phyloP scores from a whole-genome alignment of 1,140 invertebrate species.

The Procambarus virginalis region DNA sequence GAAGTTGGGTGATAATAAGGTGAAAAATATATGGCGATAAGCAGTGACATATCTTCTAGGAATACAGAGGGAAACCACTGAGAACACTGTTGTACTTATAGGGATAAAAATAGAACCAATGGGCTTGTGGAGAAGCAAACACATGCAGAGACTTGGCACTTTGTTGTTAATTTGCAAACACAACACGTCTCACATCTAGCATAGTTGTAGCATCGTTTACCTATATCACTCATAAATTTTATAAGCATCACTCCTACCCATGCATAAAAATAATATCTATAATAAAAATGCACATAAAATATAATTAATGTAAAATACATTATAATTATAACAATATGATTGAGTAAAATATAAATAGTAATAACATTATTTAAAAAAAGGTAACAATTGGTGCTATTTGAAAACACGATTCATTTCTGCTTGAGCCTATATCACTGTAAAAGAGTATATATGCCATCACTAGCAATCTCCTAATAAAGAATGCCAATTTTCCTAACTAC shows the following conservation, averaged over 20 bases:
- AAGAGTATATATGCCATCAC: background rate
- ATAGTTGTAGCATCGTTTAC: conserved; percentile 33
- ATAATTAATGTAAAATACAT: conserved; percentile 21
- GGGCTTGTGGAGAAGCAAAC: conserved; percentile 60
- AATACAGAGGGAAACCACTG: too few relatives aligned
- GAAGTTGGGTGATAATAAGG: too few relatives aligned
- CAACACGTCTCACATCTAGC: conserved; percentile 31
- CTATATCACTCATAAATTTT: conserved; percentile 15
- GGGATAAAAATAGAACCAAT: background rate
- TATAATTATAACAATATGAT: background rate
- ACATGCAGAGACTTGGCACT: conserved; percentile 66
- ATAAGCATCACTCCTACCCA: conserved; percentile 63
- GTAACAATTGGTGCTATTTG: background rate
- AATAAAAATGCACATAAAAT: conserved; percentile 26
- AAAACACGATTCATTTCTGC: background rate
- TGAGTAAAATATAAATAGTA: conserved; percentile 25
- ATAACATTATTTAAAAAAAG: background rate
- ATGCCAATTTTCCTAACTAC: background rate
- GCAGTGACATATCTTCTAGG: too few relatives aligned
- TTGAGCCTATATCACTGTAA: background rate
- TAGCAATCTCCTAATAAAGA: background rate
- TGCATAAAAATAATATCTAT: conserved; percentile 52
- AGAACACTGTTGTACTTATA: background rate
- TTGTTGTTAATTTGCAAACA: conserved; percentile 59
- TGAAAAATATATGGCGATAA: too few relatives aligned